phyloP scores from a whole-genome alignment of 2,797 vertebrate species.

The Spea hammondii region DNA sequence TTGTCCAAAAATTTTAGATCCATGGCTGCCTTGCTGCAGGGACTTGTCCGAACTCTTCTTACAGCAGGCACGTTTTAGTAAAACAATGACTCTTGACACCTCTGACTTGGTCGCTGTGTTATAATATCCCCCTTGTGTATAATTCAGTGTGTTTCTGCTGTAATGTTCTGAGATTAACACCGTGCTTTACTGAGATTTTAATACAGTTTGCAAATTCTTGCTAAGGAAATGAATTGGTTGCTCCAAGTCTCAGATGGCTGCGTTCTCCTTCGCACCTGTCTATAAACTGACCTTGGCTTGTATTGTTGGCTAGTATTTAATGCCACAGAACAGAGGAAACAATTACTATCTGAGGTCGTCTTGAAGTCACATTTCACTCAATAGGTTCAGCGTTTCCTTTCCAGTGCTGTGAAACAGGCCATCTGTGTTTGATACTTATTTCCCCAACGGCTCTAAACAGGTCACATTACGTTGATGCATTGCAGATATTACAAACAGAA shows the following conservation, averaged over 20 bases:
- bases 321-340: not conserved
- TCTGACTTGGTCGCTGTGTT: not conserved
- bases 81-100: not conserved
- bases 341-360: not conserved
- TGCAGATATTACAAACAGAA: constrained; percentile 1
- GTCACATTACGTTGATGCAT: not conserved
- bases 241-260: not conserved
- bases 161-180: constrained; percentile 3
- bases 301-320: not conserved
- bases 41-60: constrained; percentile 2
- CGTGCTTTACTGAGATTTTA: not conserved
- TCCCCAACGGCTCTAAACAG: not conserved
- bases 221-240: constrained; percentile 2
- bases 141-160: not conserved
- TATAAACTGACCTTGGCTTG: not conserved
- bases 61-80: not conserved
- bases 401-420: not conserved
- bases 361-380: not conserved
- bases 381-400: not conserved
- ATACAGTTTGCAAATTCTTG: constrained; percentile 1
- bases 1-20: not conserved
- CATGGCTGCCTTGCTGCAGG: not conserved
- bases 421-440: not conserved
- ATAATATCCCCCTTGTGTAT: not conserved
- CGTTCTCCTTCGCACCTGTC: not conserved